Evolutionary conservation across 1,140 invertebrate genomes (phyloP), one percentile per base, ranked within the genome.

Genomic region (Aphaenogaster ashmeadi): DNA sequence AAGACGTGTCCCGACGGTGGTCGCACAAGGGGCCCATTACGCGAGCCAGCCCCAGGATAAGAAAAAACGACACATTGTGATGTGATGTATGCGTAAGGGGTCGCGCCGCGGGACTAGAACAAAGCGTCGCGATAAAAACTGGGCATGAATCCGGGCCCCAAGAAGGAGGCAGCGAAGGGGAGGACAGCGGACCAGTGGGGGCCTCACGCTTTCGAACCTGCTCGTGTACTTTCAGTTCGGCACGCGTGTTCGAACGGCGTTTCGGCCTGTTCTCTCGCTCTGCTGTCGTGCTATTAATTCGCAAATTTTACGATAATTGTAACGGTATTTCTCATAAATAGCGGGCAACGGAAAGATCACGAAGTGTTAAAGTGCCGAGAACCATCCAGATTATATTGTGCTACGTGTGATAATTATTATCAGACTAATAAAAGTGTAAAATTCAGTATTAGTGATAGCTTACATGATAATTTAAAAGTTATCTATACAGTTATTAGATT

Each of bases 61-160:
- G 91, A 95, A 95, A 95, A 95, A 94, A 94, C 92, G 93, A 94
- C 93, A 93, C 94, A 94, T 94, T 94, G 94, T 94, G 89, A 93
- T 94, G 90, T 60, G 91, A 91, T 90, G 92, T 91, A 94, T 93
- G 90, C 84, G 75, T 81, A 92, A 92, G 93, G 92, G 91, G 90
- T 88, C 88, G 92, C 85, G 75, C 90, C 80, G 91, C 87, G 91
- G 91, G 89, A 93, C 94, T 95, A 95, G 94, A 95, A 95, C 94
- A 95, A 95, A 95, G 93, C 69, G 62, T 21, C 5, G 66, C 91
- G 94, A 94, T 94, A 95, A 95, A 95, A 95, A 94, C 92, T 94
- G 93, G 91, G 92, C 93, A 94, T 91, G 92, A 93, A 94, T 92
- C 91, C 88, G 89, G 91, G 92, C 47, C 87, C 89, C 86, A 84